Evolutionary conservation across 2,113 vertebrate genomes (phyloP), one percentile per base, ranked within the genome.

Genomic region (Plestiodon gilberti): DNA sequence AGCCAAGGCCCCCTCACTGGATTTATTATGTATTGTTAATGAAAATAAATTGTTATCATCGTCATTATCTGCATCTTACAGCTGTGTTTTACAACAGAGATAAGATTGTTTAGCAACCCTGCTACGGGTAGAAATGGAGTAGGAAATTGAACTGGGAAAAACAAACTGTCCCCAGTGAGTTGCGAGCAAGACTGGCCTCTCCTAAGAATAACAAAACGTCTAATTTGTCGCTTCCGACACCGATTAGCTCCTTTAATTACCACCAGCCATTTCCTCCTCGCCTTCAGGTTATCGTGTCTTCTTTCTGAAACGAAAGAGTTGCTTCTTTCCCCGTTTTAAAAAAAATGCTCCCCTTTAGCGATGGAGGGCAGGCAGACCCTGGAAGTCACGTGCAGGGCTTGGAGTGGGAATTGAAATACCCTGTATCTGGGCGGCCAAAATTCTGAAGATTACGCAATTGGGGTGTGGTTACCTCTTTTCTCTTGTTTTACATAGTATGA

Each of bases 211-310:
- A 52, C 74, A 88, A 23, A 22, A 48, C 4, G 75, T 74, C 76
- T 83, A 78, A 83, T 88, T 78, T 83, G 75, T 70, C n/a, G 84
- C 35, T 78, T 85, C 81, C 38, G 15, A 30, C 23, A 62, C 81
- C 71, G 40, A 83, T 83, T 52, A 71, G 17, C 75, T 78, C 48
- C 23, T 38, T 55, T 83, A 61, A 71, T 71, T 59, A 61, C n/a
- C 38, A 48, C 22, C 65, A 30, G 65, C n/a, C 23, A 70, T n/a
- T 88, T 74, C 76, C 67, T 43, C 43, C 59, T 48, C 8, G 43
- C 35, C 55, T 76, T 17, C 8, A 9, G 30, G 30, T 35, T 35
- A 10, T n/a, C 10, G 4, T 22, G 7, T 9, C 55, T 15, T 65
- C 75, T 62, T 28, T 35, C 73, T 67, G 70, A 28, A 40, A 7